Conservation (phyloP, 2,113 vertebrate species). For the Oceanites oceanicus region DNA sequence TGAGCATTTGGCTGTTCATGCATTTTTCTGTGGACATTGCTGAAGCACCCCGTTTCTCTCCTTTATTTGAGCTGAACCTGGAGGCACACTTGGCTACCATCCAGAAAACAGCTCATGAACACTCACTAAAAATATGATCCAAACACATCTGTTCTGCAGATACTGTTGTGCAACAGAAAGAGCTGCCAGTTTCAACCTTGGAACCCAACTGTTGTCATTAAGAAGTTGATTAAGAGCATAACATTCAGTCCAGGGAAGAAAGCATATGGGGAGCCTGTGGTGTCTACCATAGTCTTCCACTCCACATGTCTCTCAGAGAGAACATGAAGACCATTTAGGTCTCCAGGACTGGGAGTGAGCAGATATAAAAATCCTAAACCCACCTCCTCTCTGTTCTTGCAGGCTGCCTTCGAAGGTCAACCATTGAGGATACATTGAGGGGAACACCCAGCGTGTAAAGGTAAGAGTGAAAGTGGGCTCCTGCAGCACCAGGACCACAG, state of each 20-base stretch:
- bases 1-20: not conserved
- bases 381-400: not conserved
- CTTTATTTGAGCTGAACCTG: conserved; percentile 7
- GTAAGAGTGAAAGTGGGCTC: not conserved
- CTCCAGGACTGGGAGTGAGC: not conserved
- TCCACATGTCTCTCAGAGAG: not conserved
- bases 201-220: not conserved
- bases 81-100: not conserved
- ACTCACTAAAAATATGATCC: not conserved
- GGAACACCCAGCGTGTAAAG: rapidly evolving
- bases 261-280: not conserved
- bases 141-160: conserved; percentile 47
- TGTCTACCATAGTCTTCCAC: not conserved
- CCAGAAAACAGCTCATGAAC: conserved; percentile 40
- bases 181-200: not conserved
- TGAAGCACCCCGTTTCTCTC: conserved; percentile 4
- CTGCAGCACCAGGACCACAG: not conserved
- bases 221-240: not conserved
- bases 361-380: not conserved
- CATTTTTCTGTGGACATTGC: not conserved
- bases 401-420: not conserved
- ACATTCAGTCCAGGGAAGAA: not conserved
- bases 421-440: rapidly evolving
- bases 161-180: not conserved
- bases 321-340: not conserved